Conservation (phyloP, 2,113 vertebrate species). For the Solenodon paradoxus region DNA sequence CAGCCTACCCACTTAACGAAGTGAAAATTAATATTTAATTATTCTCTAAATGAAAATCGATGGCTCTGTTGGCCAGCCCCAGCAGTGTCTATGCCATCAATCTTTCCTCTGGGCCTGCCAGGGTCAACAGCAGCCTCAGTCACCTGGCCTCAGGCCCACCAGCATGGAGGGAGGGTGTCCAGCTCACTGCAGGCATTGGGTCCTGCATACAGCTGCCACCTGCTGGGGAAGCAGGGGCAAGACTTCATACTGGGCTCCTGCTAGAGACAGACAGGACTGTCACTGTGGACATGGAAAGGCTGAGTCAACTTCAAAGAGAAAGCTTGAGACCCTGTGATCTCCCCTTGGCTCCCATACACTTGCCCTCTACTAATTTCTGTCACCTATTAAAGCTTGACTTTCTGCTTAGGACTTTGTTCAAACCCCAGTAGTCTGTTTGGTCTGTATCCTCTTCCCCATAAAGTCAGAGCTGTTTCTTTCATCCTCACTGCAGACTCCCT, state of each 20-base stretch:
- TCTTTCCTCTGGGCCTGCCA: conserved; percentile 52
- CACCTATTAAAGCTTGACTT: background rate
- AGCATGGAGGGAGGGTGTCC: background rate
- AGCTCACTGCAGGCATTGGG: background rate
- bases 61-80: conserved; percentile 79
- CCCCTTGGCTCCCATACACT: background rate
- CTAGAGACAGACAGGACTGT: background rate
- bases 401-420: background rate
- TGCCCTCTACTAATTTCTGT: background rate
- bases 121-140: conserved; percentile 31
- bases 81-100: conserved; percentile 66
- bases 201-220: conserved; percentile 47
- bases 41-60: conserved; percentile 87
- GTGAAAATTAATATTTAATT: conserved; percentile 91
- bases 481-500: background rate
- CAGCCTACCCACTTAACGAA: conserved; percentile 85
- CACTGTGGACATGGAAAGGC: background rate
- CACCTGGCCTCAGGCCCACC: conserved; percentile 27
- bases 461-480: background rate
- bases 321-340: background rate
- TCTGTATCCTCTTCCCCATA: background rate
- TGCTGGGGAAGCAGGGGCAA: conserved; percentile 50
- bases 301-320: background rate
- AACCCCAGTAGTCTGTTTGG: background rate
- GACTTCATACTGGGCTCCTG: background rate